Evolutionary conservation across 2,888 invertebrate species (phyloP), one percentile per base, ranked within the genome.

Genomic region (Thecocarcelia acutangulata): DNA sequence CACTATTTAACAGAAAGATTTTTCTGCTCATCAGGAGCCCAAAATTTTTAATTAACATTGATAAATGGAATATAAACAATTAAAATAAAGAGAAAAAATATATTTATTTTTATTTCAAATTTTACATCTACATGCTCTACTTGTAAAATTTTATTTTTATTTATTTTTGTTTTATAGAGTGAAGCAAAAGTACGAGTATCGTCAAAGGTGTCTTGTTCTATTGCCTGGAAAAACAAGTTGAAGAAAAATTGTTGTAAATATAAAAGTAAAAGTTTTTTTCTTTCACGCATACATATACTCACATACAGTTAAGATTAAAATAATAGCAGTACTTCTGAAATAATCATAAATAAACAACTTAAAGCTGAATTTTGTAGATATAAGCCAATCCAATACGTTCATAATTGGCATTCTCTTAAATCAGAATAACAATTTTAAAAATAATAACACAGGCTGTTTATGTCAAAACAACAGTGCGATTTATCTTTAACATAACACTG

Each of bases 121-220:
- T 24, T 50, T 61, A 59, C 33, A 24, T 66, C 74, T 69, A 42
- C 46, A 78, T 82, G 76, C 78, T 82, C 76, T 82, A 74, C 46
- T 82, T 74, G 78, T 28, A 70, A 56, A 17, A 54, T 42, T 63
- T 56, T 50, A 54, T 44, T 44, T 66, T 48, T n/a, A 28, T 28
- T 40, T 33, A 13, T 8, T 3, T 17, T 42, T 52, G 40, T 50
- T 64, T 54, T 74, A 1, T 78, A 63, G 78, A 74, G 75, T 80
- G 80, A 40, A 72, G 37, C 44, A 46, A 63, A 44, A 15, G 46
- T 54, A 1, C n/a, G 33, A 21, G 42, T 44, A 21, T 3, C 12
- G 13, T 15, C 40, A 42, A 48, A 63, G 48, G 50, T 80, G 56
- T 75, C 42, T 42, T 42, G 58, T 58, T 80, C 58, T 64, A 61